phyloP scores from a whole-genome alignment of 2,113 vertebrate species.

The Hyperopisus bebe region DNA sequence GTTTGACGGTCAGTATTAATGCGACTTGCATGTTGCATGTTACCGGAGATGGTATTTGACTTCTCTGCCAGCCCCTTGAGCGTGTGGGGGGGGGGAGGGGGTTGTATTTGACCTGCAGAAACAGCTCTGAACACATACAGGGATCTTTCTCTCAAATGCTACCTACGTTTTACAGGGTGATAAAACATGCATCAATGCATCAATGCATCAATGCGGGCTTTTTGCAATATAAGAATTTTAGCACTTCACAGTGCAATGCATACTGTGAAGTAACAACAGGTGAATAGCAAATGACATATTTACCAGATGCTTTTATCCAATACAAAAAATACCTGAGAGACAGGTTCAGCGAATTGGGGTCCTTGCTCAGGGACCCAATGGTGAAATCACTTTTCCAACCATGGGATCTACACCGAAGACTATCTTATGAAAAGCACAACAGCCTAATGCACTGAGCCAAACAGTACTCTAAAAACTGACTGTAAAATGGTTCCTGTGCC shows the following conservation, averaged over 20 bases:
- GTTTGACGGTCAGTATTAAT: neutral
- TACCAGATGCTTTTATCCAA: neutral
- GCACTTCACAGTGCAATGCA: neutral
- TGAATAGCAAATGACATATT: neutral
- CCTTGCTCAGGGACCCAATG: neutral
- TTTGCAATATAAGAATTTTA: neutral
- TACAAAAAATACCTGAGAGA: neutral
- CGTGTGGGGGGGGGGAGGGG: neutral
- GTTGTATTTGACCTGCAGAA: neutral
- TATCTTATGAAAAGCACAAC: neutral
- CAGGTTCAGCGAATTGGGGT: neutral
- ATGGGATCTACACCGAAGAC: neutral
- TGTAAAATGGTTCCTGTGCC: neutral
- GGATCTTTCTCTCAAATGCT: neutral
- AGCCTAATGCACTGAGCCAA: neutral
- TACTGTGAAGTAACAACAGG: neutral
- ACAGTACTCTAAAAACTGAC: neutral
- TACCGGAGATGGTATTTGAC: neutral
- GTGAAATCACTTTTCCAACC: neutral
- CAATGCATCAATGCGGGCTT: neutral
- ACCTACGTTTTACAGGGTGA: neutral
- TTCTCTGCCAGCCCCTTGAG: neutral
- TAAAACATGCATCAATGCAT: neutral
- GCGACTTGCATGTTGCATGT: neutral
- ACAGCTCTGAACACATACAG: neutral